Conservation (phyloP, 2,797 vertebrate species). For the Syndactyla subalaris region DNA sequence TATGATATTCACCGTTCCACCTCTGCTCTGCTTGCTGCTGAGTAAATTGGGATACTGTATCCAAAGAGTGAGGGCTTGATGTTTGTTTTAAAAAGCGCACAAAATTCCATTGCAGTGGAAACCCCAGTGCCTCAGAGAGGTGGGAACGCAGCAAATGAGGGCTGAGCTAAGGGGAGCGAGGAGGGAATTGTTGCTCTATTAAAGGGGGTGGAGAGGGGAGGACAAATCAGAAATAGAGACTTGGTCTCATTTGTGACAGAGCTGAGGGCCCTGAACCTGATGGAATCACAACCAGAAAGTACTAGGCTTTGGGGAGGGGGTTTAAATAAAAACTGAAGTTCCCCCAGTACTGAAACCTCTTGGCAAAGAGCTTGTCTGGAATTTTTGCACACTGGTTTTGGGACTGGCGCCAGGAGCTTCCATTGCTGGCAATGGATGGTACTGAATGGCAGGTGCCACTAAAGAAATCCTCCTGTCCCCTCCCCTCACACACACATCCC, state of each 20-base stretch:
- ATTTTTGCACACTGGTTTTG: neutral
- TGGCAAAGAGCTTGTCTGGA: neutral
- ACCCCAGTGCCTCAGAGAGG: constrained; percentile 47
- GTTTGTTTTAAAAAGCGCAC: constrained; percentile 21
- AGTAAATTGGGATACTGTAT: neutral
- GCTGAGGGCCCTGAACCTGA: neutral
- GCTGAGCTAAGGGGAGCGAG: neutral
- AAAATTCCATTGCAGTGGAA: neutral
- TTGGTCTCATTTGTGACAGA: neutral
- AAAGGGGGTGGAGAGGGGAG: neutral
- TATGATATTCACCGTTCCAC: constrained; percentile 10
- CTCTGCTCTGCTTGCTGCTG: constrained; percentile 5
- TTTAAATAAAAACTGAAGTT: neutral
- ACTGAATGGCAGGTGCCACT: neutral
- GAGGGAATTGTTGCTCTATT: rapidly evolving
- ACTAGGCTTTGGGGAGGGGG: neutral
- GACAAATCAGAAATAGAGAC: neutral
- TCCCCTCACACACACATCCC: neutral
- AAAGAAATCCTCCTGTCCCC: neutral
- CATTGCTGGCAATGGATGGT: constrained; percentile 54
- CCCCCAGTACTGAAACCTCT: neutral
- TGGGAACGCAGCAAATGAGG: neutral
- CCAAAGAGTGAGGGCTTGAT: constrained; percentile 51
- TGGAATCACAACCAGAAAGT: rapidly evolving
- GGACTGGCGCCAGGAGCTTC: neutral